A percentile compares a stretch with the other conserved stretches of the same genome.
Evolutionary conservation across 2,797 vertebrate genomes (phyloP).

Genomic region (Mareca strepera): DNA sequence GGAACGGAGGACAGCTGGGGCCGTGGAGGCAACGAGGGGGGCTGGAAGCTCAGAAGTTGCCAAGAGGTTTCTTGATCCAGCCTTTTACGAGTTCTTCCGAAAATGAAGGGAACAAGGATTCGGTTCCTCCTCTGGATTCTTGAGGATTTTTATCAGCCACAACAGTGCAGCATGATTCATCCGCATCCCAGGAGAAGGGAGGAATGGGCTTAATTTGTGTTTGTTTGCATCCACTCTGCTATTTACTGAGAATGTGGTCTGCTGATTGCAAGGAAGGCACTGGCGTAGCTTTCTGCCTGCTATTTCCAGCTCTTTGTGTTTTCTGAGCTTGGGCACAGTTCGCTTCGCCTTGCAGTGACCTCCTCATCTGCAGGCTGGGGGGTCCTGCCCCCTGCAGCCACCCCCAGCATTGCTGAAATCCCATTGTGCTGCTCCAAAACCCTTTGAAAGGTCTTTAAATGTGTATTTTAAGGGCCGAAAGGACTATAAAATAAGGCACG

Average conservation of each 20-base stretch:
- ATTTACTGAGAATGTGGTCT: background rate
- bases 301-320: background rate
- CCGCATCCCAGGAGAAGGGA: background rate
- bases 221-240: background rate
- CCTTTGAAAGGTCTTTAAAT: background rate
- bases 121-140: background rate
- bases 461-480: background rate
- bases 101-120: background rate
- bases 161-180: background rate
- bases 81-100: background rate
- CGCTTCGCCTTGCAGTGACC: background rate
- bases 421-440: background rate
- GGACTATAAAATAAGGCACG: background rate
- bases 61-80: background rate
- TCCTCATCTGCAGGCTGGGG: background rate
- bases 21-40: rapidly evolving
- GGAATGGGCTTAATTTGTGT: background rate
- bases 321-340: background rate
- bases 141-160: background rate
- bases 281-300: background rate
- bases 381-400: background rate
- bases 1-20: background rate
- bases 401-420: background rate
- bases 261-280: background rate
- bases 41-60: background rate